Base-by-base conservation (phyloP, 1,140 invertebrate genomes). In the Chironomus tepperi region DNA sequence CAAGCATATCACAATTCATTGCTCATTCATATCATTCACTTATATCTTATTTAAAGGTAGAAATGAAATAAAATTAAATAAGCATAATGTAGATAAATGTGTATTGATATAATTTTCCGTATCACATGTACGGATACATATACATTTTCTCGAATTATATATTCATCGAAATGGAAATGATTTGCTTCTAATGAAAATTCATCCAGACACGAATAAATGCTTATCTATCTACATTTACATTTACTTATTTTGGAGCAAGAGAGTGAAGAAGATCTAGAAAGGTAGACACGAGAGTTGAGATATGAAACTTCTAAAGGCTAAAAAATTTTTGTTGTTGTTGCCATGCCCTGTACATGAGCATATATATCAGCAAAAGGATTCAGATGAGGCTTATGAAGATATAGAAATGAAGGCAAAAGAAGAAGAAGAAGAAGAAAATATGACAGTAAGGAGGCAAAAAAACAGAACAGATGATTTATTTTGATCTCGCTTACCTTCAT, bases 141-240 rank as follows among this genome's bases (percentile, higher is more conserved):
- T 34, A 34, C 24, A 34, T 34, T 34, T 34, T 34, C 24, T 34
- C 24, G 24, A 34, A 34, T 34, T 34, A 34, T 34, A 34, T 57
- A n/a, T 15, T 57, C 12, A 57, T 57, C 12, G 47, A 57, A n/a
- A 57, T 12, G 12, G 12, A 57, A 57, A 57, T 57, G n/a, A 57
- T 57, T 15, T n/a, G 47, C 5, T 57, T 57, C 24, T 57, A 57
- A 57, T 57, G 47, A 57, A 57, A 57, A 57, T 57, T 57, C n/a
- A 57, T 57, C n/a, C 47, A 57, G 47, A 57, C 47, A 57, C 3
- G n/a, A 12, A 57, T 5, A 57, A 57, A 57, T 57, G 47, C 47
- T 57, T 57, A 57, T 57, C 47, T 57, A 57, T 34, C 47, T 57
- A n/a, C 47, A 57, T 57, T 57, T 57, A 57, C 12, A 57, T 57